Evolutionary conservation across 2,888 invertebrate species (phyloP), one percentile per base, ranked within the genome.

Genomic region (Aethes cnicana): DNA sequence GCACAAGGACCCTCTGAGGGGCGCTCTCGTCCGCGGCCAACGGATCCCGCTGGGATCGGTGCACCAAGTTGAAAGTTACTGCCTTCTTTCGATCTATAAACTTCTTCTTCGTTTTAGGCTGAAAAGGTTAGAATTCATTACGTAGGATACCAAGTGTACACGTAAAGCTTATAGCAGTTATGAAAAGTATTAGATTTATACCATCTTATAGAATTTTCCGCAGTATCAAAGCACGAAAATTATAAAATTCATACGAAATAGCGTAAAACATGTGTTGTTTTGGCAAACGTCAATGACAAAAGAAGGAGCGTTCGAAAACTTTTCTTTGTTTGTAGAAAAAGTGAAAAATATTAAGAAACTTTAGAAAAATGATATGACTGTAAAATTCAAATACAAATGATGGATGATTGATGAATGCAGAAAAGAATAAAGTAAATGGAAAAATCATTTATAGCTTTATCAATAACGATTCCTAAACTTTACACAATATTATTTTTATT

Each of bases 11-110:
- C 63, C 93, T 92, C 73, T 98, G 95, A 0, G 98, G 97, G 0
- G 97, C 97, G 43, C 90, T 94, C 74, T 96, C 97, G 81, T 98
- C 97, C 0, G 95, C 95, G 0, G 93, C 91, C 42, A 98, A 80
- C 1, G 98, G 98, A 92, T 98, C 98, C 69, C 94, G 93, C 81
- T 98, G 98, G 69, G 97, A 97, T 73, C 98, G 92, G 74, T 98
- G 97, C 1, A 98, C 97, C 58, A 99, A 83, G 72, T 95, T 95
- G 76, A 98, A 99, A 0, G 96, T 97, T 14, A 97, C 95, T 0
- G 97, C 93, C 72, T 95, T 95, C 76, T 97, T 97, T 65, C 95
- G 95, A 74, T 98, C 96, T 66, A 98, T 97, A 72, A 98, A 98
- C 72, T 94, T 94, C 80, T 93, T 95, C 71, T 92, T 93, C 54